Evolutionary conservation across 2,113 vertebrate species (phyloP), one percentile per base, ranked within the genome.

Genomic region (Eulemur rufifrons): DNA sequence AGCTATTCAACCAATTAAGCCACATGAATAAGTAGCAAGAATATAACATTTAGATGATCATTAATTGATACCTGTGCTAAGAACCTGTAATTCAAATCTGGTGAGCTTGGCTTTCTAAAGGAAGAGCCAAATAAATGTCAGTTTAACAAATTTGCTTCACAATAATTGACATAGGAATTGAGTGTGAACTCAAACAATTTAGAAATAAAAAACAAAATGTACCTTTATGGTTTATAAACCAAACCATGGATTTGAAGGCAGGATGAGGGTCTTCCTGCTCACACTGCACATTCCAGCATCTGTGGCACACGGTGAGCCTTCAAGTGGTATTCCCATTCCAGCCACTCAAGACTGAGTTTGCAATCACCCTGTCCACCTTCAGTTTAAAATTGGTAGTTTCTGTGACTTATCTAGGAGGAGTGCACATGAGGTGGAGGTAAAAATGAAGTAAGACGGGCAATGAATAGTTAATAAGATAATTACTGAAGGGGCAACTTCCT

Each of bases 71-170:
- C 13, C 6, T 61, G 8, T 85, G 61, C 77, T 92, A 90, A 94
- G 66, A 89, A 93, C 32, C 45, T 95, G 45, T 93, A 64, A 93
- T 90, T 95, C 64, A 84, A 90, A 95, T 81, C 25, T n/a, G 80
- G 18, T 59, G 73, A 64, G 17, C 42, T 20, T 76, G 14, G 20
- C 17, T 94, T 98, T 92, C 78, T 84, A 69, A 95, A 86, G 86
- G 74, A 82, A 95, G 54, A 94, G 87, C 32, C 47, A 81, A 92
- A 76, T 87, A 66, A 84, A 68, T 74, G 10, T 80, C 34, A 71
- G 21, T 89, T 91, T 66, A 87, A 66, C 83, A 76, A 64, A 61
- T 87, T 81, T 95, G 37, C 80, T 95, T 85, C 37, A 77, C 8
- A 73, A 5, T 78, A 80, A 63, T n/a, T 95, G 61, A 95, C n/a